Base-by-base conservation (phyloP, 2,113 vertebrate genomes). In the Oncorhynchus kisutch region DNA sequence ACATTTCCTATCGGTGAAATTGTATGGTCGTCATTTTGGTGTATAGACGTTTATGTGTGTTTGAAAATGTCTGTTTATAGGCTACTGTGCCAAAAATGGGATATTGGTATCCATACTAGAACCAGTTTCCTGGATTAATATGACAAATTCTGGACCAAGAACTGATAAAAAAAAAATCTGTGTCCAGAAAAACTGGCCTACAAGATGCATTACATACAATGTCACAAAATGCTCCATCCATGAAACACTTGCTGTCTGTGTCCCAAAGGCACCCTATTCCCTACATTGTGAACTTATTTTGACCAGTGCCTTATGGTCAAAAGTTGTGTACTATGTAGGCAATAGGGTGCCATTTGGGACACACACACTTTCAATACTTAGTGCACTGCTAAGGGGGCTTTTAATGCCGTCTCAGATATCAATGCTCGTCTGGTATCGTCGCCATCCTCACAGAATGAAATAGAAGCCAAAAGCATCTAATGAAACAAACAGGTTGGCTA, bases 361-460 rank as follows among this genome's bases (percentile, higher is more conserved):
- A 45, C 39, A 39, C 34, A 45, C 9, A 11, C 39, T 45, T 45
- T 12, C 39, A 4, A 3, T 1, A 65, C 25, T 25, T 65, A 27
- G 25, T 3, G 25, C 2, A 13, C 9, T 9, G 9, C 22, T 62
- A 22, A 62, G 22, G 22, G 22, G n/a, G 6, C 25, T 67, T 67
- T 67, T 67, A 67, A 29, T 29, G 5, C 27, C 14, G 65, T 67
- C 65, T 67, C 65, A 67, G 31, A 78, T 69, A 60, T 78, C 72
- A 73, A 22, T 60, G 27, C 31, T 24, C 20, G 16, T 9, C 69
- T 71, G 12, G 1, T 18, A 64, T 11, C 54, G 18, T 7, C 3
- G 1, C 13, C 54, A 20, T 57, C 54, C 54, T 20, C 54, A 6
- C 54, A 65, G 39, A 34, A 24, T 16, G 62, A 68, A 59, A 7